phyloP scores from a whole-genome alignment of 2,888 invertebrate genomes.

The Panopea generosa region DNA sequence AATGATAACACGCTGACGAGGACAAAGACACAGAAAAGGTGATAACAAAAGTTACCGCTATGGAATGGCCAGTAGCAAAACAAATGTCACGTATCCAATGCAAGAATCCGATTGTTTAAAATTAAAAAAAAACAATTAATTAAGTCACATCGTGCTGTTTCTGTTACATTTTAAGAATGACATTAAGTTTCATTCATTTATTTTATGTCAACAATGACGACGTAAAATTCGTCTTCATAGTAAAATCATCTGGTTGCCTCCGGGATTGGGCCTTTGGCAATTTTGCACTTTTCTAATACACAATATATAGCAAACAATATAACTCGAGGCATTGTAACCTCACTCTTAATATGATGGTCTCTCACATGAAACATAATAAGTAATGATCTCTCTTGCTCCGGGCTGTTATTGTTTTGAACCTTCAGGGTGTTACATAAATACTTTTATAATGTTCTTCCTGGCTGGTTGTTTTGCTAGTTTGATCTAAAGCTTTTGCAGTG shows the following conservation, averaged over 20 bases:
- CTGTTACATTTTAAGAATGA: background rate
- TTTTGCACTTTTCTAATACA: slow-evolving; percentile 35
- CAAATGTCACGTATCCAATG: no score
- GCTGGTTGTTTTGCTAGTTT: background rate
- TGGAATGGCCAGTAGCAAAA: no score
- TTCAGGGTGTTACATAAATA: slow-evolving; percentile 9
- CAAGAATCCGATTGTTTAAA: no score
- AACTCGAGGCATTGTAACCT: slow-evolving; percentile 30
- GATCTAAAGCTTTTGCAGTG: no score
- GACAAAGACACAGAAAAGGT: no score
- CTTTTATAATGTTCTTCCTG: slow-evolving; percentile 21
- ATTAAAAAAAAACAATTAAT: no score
- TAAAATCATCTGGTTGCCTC: slow-evolving; percentile 39
- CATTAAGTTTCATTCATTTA: background rate
- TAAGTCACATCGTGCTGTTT: no score
- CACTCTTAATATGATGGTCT: slow-evolving; percentile 19
- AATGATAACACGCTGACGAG: no score
- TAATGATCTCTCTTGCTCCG: slow-evolving; percentile 22
- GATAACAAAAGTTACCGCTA: no score
- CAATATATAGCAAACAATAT: slow-evolving; percentile 41
- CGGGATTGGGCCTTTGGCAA: slow-evolving; percentile 54
- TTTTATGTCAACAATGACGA: background rate
- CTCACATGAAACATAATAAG: slow-evolving; percentile 21
- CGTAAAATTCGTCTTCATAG: background rate
- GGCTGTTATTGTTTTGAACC: slow-evolving; percentile 21